A percentile compares a stretch with the other conserved stretches of the same genome.
Conservation (phyloP, 1,140 invertebrate genomes). For the Pogonognathellus flavescens region DNA sequence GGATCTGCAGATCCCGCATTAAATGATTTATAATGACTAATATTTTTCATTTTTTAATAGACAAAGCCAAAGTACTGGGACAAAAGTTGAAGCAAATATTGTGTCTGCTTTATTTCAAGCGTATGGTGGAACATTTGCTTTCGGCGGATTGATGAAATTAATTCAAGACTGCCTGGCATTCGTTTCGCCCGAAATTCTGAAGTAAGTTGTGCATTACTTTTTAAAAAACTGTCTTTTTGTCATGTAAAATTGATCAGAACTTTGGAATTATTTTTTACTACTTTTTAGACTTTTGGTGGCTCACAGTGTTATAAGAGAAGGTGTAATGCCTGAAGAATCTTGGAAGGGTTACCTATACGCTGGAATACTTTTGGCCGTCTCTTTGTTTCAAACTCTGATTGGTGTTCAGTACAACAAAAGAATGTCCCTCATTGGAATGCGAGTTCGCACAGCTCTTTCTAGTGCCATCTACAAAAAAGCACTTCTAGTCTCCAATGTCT, state of each 20-base stretch:
- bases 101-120: conserved; percentile 71
- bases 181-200: conserved; percentile 72
- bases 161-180: conserved; percentile 76
- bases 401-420: conserved; percentile 89
- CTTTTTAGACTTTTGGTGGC: conserved; percentile 17
- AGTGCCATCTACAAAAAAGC: conserved; percentile 92
- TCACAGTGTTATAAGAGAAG: neutral
- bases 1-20: too few relatives aligned
- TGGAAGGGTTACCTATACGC: conserved; percentile 91
- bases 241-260: too few relatives aligned
- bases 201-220: too few relatives aligned
- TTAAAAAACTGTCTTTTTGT: too few relatives aligned
- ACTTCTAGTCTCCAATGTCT: conserved; percentile 81
- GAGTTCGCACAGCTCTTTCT: conserved; percentile 91
- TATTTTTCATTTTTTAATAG: neutral
- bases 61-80: conserved; percentile 39
- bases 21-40: too few relatives aligned
- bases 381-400: conserved; percentile 88
- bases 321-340: neutral
- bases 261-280: too few relatives aligned
- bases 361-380: conserved; percentile 80
- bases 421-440: conserved; percentile 92
- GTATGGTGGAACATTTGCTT: conserved; percentile 71
- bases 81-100: conserved; percentile 66
- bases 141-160: conserved; percentile 72